phyloP scores from a whole-genome alignment of 1,140 invertebrate species.

The Ruditapes philippinarum region DNA sequence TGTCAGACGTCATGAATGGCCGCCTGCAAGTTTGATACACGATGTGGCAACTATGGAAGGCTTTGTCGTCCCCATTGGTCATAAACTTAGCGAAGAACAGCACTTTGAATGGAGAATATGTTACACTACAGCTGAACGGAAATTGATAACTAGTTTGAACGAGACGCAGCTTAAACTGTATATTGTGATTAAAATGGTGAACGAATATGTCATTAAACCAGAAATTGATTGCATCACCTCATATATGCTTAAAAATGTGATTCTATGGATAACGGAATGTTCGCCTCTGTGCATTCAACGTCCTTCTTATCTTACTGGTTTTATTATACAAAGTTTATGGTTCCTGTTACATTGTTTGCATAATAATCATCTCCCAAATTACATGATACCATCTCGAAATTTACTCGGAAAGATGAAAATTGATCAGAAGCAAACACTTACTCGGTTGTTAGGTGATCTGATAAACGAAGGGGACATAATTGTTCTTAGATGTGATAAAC shows the following conservation, averaged over 20 bases:
- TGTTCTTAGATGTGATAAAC: not conserved
- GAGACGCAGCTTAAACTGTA: not conserved
- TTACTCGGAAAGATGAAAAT: not conserved
- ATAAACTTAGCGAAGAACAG: not conserved
- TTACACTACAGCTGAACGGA: not conserved
- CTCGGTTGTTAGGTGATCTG: not conserved
- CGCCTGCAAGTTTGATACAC: not conserved
- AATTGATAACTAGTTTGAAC: not conserved
- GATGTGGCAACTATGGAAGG: not conserved
- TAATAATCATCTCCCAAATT: not conserved
- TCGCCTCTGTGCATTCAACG: not conserved
- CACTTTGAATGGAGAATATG: not conserved
- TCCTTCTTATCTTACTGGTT: not conserved
- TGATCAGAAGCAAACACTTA: not conserved
- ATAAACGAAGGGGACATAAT: not conserved
- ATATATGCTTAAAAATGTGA: not conserved
- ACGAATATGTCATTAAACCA: not conserved
- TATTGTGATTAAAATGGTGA: not conserved
- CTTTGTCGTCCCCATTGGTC: not conserved
- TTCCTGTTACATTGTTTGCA: not conserved
- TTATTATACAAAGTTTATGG: not conserved
- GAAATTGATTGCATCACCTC: not conserved
- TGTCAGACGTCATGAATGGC: not conserved
- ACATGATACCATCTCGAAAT: not conserved
- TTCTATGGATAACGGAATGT: not conserved